A percentile compares a stretch with the other conserved stretches of the same genome.
phyloP scores from a whole-genome alignment of 2,113 vertebrate species.

The Pseudopodoces humilis region DNA sequence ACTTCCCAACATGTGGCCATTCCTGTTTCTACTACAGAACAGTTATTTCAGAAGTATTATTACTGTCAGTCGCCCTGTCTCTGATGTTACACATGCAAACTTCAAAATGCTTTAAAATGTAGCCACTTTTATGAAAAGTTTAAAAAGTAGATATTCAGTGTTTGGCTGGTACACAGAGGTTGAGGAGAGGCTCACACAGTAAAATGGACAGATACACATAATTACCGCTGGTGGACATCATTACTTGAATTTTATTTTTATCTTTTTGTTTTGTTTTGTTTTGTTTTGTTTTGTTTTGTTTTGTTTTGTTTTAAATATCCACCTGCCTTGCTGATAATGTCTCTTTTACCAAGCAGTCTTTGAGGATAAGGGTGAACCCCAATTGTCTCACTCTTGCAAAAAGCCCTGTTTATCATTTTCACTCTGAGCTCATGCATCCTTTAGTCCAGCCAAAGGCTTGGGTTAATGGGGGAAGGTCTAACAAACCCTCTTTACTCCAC shows the following conservation, averaged over 20 bases:
- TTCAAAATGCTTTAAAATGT: background rate
- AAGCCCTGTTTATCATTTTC: background rate
- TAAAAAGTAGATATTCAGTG: background rate
- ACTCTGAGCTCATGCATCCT: background rate
- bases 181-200: background rate
- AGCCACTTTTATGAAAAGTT: background rate
- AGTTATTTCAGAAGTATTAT: background rate
- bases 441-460: background rate
- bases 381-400: background rate
- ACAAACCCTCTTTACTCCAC: constrained; percentile 22
- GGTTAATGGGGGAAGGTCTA: constrained; percentile 1
- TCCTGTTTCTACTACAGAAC: background rate
- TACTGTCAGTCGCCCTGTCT: background rate
- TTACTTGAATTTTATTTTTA: background rate
- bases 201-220: fast-evolving
- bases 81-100: background rate
- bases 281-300: background rate
- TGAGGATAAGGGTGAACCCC: background rate
- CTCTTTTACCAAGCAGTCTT: background rate
- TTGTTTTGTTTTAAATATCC: background rate
- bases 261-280: background rate
- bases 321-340: background rate
- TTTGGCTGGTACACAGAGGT: background rate
- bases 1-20: background rate
- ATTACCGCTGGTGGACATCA: background rate